Base-by-base conservation (phyloP, 1,140 invertebrate genomes). In the Nomia melanderi region DNA sequence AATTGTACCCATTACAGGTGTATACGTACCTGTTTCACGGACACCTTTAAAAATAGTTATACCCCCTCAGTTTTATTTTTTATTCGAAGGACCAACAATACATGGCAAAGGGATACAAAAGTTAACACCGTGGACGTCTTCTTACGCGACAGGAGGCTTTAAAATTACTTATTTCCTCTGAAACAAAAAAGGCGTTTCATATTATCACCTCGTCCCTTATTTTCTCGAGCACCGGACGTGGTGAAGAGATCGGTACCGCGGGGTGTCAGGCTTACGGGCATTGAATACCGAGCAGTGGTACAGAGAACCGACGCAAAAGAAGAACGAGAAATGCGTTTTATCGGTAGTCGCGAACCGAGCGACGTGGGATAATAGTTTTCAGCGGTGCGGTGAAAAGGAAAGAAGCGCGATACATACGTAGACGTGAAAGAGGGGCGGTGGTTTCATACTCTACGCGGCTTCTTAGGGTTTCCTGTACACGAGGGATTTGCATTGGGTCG, bases 391-490 rank as follows among this genome's bases (percentile, higher is more conserved):
- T 33, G 50, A 62, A 60, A 41, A 14, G 71, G 36, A 66, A 29
- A 56, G 5, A 25, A 53, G 41, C 23, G 17, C 33, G 1, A 14
- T 31, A 79, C 71, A 84, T 67, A 64, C 79, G 71, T 17, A 44
- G 17, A n/a, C 20, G 47, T 50, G 25, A 62, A 50, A 60, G 65
- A 75, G 65, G 78, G 81, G 73, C 59, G 66, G 70, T 57, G n/a
- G 57, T 50, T 53, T 50, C 57, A 82, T 56, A 77, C 75, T 57
- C 50, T 33, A 63, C 67, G 50, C 63, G 63, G 74, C 63, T 81
- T 78, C 67, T 75, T 74, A 69, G 82, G 86, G 85, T 90, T 90
- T 89, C 89, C 86, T 88, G 89, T 90, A 90, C 89, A 90, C 78
- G 88, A 78, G 73, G 83, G 70, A 90, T 90, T 90, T 90, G 88